Percentiles rank a stretch among this genome's conserved stretches.
phyloP scores from a whole-genome alignment of 2,797 vertebrate species.

The Alfaro cultratus region DNA sequence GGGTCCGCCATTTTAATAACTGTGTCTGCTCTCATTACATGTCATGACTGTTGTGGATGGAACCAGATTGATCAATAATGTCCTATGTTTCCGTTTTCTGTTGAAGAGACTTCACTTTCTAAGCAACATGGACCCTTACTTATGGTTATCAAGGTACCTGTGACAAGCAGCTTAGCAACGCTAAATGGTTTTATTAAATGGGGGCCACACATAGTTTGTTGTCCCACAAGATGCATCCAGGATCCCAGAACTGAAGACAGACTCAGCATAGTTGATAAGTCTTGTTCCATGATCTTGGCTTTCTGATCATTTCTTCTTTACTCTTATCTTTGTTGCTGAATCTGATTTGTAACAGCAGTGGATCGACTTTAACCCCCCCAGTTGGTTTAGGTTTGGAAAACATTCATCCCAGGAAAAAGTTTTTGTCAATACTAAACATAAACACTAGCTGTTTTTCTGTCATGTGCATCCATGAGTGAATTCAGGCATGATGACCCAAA shows the following conservation, averaged over 20 bases:
- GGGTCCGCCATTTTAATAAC: constrained; percentile 10
- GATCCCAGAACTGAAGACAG: not conserved
- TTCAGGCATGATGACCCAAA: not conserved
- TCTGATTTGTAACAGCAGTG: not conserved
- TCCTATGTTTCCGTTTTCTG: not conserved
- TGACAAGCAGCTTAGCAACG: not conserved
- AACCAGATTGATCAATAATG: not conserved
- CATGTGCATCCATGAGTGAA: not conserved
- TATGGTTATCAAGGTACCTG: not conserved
- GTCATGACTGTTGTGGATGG: not conserved
- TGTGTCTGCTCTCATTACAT: constrained; percentile 6
- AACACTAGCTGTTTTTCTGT: not conserved
- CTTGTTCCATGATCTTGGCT: not conserved
- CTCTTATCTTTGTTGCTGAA: not conserved
- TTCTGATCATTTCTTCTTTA: not conserved
- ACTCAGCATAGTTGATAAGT: not conserved
- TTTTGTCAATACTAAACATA: not conserved
- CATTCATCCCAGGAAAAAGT: not conserved
- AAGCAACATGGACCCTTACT: not conserved
- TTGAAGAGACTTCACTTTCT: not conserved
- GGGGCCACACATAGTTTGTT: not conserved
- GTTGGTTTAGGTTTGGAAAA: not conserved
- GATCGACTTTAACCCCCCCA: not conserved
- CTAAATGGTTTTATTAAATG: not conserved
- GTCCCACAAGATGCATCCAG: not conserved